Base-by-base conservation (phyloP, 2,113 vertebrate genomes). In the Hyla sarda region DNA sequence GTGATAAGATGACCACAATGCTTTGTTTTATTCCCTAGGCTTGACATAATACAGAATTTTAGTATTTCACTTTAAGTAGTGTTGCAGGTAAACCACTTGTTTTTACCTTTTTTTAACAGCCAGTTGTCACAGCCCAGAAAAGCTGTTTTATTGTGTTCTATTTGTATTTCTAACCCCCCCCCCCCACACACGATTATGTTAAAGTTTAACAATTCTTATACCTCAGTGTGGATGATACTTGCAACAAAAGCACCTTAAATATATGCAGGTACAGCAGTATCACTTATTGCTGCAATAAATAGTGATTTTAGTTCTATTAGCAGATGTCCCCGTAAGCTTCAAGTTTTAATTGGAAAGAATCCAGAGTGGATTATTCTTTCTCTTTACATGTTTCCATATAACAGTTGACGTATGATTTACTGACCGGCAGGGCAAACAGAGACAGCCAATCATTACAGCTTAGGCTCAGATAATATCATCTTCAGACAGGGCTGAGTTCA, bases 351-450 rank as follows among this genome's bases (percentile, higher is more conserved):
- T 17, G 28, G 41, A n/a, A 76, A 56, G 25, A 50, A 56, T 56
- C 19, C 47, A 32, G 28, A 56, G 14, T 56, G 6, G 9, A 34
- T 21, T 79, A 13, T 37, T 37, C 32, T 37, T 8, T 37, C 10
- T 79, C 10, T n/a, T n/a, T 58, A 21, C n/a, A 12, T 32, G 48
- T 60, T 41, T 60, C 30, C 12, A 25, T 80, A 80, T 80, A 74
- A 71, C 62, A 50, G 25, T 13, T 69, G 67, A 83, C 48, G 54
- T 54, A 69, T 67, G 73, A 84, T 84, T 76, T 77, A 84, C 71
- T 34, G 34, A 28, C 54, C 21, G 23, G 37, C 76, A 56, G 9
- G 32, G 17, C 62, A 47, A 77, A 65, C 56, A 84, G 83, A 76
- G 56, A 76, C 54, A 76, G 16, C 32, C 72, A 75, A 77, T 79